A percentile compares a stretch with the other conserved stretches of the same genome.
Conservation (phyloP, 1,140 invertebrate species). For the Platyura marginata region DNA sequence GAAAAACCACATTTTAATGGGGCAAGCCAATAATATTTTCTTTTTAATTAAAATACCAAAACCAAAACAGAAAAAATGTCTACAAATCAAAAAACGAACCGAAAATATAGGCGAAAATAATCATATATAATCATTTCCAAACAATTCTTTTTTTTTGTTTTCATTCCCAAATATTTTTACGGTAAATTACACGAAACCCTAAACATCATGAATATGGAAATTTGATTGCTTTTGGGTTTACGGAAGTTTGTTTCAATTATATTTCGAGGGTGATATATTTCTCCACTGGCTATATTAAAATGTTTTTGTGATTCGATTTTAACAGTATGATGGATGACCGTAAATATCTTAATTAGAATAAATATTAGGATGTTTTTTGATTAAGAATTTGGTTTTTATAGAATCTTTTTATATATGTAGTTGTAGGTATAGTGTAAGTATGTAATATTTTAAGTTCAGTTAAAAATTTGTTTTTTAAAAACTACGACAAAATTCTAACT, state of each 20-base stretch:
- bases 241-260: background rate
- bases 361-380: background rate
- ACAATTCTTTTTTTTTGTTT: background rate
- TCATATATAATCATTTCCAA: background rate
- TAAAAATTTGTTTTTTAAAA: too few relatives aligned
- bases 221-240: background rate
- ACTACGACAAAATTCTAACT: too few relatives aligned
- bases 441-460: background rate
- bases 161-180: background rate
- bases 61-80: too few relatives aligned
- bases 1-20: too few relatives aligned
- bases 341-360: background rate
- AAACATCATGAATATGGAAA: background rate
- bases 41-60: too few relatives aligned
- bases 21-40: too few relatives aligned
- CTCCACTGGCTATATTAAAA: background rate
- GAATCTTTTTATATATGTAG: background rate
- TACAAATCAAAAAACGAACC: too few relatives aligned
- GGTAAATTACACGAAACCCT: conserved; percentile 1
- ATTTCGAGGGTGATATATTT: background rate
- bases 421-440: background rate
- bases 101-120: too few relatives aligned
- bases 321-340: background rate
- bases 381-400: background rate
- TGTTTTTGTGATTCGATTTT: background rate